Evolutionary conservation across 2,113 vertebrate genomes (phyloP).

Genomic region (Sinocyclocheilus anophthalmus): DNA sequence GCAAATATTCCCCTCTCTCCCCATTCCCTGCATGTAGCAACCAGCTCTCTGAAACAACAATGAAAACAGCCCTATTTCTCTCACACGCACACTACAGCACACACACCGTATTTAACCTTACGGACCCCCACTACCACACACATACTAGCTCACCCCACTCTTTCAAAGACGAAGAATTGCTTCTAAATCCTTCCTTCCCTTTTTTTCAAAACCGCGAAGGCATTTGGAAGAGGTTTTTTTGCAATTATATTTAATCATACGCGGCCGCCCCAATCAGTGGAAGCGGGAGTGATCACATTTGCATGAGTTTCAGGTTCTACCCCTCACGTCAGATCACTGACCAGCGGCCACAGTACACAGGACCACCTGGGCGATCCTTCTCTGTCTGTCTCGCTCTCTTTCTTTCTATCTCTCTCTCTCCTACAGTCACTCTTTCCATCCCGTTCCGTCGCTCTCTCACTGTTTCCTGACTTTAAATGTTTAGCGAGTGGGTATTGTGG

Average conservation of each 20-base stretch:
- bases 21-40: conserved; percentile 66
- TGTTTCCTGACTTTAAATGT: conserved; percentile 31
- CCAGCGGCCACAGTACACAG: conserved; percentile 53
- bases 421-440: conserved; percentile 36
- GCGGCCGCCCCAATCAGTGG: conserved; percentile 75
- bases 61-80: conserved; percentile 48
- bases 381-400: conserved; percentile 17
- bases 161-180: conserved; percentile 59
- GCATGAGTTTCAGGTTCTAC: conserved; percentile 76
- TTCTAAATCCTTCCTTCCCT: conserved; percentile 73
- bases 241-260: conserved; percentile 79
- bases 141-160: conserved; percentile 23
- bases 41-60: conserved; percentile 61
- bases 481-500: conserved; percentile 13
- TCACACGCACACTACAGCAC: conserved; percentile 37
- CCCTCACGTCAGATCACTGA: conserved; percentile 62
- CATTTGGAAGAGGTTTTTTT: conserved; percentile 76
- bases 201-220: conserved; percentile 64
- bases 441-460: conserved; percentile 16
- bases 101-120: conserved; percentile 46
- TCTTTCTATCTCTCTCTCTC: conserved; percentile 17
- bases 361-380: conserved; percentile 71
- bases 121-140: conserved; percentile 30
- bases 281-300: conserved; percentile 75
- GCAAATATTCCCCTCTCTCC: conserved; percentile 57